Evolutionary conservation across 2,888 invertebrate genomes (phyloP).

Genomic region (Hirtodrosophila cameraria): DNA sequence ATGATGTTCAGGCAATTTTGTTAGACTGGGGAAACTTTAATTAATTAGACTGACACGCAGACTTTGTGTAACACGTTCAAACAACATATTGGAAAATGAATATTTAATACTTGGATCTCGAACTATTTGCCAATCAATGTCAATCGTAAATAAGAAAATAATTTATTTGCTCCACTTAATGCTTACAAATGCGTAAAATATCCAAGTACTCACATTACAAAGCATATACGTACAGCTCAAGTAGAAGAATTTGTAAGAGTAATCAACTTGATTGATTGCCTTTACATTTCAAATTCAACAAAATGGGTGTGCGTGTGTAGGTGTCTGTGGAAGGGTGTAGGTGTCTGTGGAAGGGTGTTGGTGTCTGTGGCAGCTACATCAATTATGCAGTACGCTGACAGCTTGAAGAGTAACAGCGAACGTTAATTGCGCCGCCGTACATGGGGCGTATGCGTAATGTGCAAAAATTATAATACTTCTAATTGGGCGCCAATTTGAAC

Average conservation of each 20-base stretch:
- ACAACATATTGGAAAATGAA: background rate
- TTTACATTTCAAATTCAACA: conserved; percentile 19
- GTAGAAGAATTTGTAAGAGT: conserved; percentile 39
- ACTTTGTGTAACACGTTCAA: background rate
- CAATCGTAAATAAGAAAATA: conserved; percentile 14
- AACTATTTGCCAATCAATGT: conserved; percentile 19
- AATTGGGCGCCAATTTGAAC: conserved; percentile 19
- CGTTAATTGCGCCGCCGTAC: conserved; percentile 42
- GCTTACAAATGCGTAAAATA: conserved; percentile 16
- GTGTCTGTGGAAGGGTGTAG: background rate
- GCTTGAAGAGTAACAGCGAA: conserved; percentile 13
- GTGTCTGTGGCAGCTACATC: conserved; percentile 28
- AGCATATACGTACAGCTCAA: conserved; percentile 5
- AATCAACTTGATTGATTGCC: conserved; percentile 67
- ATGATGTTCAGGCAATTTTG: conserved; percentile 4
- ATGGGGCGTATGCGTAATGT: conserved; percentile 50
- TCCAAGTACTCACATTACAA: conserved; percentile 7
- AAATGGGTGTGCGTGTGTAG: background rate
- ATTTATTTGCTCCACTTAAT: conserved; percentile 31
- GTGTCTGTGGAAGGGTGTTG: background rate
- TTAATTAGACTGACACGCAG: conserved; percentile 4
- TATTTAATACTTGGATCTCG: background rate
- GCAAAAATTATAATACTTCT: conserved; percentile 16
- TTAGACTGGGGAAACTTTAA: conserved; percentile 6
- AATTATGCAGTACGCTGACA: conserved; percentile 51